Percentiles rank a stretch among this genome's conserved stretches.
These are phyloP conservation scores for Laspeyria flexula DNA, from an alignment of 2,888 invertebrate species.

Conservation along the genomic window DNA sequence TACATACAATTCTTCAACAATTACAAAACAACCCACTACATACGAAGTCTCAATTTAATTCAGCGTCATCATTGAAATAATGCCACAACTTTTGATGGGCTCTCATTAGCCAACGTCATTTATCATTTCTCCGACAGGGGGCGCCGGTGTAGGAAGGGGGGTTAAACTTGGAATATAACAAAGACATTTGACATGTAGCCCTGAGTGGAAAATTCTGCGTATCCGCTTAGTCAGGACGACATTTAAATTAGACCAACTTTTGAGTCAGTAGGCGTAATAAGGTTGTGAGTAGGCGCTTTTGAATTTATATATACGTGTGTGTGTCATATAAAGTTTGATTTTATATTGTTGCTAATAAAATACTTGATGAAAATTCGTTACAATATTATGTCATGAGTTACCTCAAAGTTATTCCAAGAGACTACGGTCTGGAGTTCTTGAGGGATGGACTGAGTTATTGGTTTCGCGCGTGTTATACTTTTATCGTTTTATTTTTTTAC, in stretches of 20 bases:
- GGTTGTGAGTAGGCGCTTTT: slow-evolving; percentile 10
- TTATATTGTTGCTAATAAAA: no score
- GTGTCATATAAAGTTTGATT: no score
- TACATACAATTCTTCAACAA: no score
- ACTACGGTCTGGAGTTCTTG: no score
- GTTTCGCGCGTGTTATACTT: no score
- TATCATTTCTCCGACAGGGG: slow-evolving; percentile 45
- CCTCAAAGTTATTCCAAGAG: no score
- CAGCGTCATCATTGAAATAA: slow-evolving; percentile 55
- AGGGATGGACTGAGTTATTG: no score
- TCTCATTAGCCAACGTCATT: slow-evolving; percentile 58
- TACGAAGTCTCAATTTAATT: slow-evolving; percentile 24
- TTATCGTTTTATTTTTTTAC: no score
- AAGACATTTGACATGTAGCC: slow-evolving; percentile 53
- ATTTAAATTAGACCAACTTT: slow-evolving; percentile 35
- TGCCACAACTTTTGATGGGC: slow-evolving; percentile 57
- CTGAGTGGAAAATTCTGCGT: slow-evolving; percentile 50
- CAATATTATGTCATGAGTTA: no score
- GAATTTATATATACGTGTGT: slow-evolving; percentile 3
- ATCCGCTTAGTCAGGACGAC: slow-evolving; percentile 42
- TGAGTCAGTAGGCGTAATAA: slow-evolving; percentile 28
- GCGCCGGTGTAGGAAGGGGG: background rate
- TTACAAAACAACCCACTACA: slow-evolving; percentile 12
- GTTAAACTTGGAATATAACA: slow-evolving; percentile 44
- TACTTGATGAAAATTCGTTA: no score